These are phyloP conservation scores for Todiramphus chloris DNA, from an alignment of 2,113 vertebrate species.

Conservation along the genomic window DNA sequence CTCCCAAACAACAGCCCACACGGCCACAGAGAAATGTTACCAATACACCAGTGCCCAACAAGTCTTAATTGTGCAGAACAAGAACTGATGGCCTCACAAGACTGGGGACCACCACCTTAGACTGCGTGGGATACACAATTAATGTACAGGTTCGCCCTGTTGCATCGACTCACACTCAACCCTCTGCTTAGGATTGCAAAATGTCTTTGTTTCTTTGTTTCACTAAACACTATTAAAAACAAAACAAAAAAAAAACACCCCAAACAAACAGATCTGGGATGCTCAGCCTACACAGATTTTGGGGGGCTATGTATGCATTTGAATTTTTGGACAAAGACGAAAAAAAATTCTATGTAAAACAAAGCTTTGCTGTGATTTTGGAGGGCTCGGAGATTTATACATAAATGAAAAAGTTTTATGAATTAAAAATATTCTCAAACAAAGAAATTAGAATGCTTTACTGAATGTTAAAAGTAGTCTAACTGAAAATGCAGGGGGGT, in stretches of 20 bases:
- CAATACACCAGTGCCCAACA: fast-evolving
- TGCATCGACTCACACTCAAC: not conserved
- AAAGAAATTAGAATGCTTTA: not conserved
- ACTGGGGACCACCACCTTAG: not conserved
- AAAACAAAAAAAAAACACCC: no score
- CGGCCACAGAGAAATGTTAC: fast-evolving
- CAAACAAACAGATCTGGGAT: not conserved
- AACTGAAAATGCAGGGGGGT: not conserved
- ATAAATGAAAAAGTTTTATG: not conserved
- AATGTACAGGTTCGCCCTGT: not conserved
- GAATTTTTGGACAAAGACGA: not conserved
- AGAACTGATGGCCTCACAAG: not conserved
- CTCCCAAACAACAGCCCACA: fast-evolving
- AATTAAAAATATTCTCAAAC: not conserved
- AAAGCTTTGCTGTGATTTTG: not conserved
- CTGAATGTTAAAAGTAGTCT: not conserved
- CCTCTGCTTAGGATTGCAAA: not conserved
- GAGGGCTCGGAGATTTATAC: fast-evolving
- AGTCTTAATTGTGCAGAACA: not conserved
- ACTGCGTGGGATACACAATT: fast-evolving
- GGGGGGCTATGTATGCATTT: not conserved
- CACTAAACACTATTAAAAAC: not conserved
- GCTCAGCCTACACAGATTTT: not conserved
- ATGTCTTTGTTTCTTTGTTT: not conserved
- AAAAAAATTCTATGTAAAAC: not conserved